Evolutionary conservation across 1,140 invertebrate genomes (phyloP), one percentile per base, ranked within the genome.

Genomic region (Danaus melanippus): DNA sequence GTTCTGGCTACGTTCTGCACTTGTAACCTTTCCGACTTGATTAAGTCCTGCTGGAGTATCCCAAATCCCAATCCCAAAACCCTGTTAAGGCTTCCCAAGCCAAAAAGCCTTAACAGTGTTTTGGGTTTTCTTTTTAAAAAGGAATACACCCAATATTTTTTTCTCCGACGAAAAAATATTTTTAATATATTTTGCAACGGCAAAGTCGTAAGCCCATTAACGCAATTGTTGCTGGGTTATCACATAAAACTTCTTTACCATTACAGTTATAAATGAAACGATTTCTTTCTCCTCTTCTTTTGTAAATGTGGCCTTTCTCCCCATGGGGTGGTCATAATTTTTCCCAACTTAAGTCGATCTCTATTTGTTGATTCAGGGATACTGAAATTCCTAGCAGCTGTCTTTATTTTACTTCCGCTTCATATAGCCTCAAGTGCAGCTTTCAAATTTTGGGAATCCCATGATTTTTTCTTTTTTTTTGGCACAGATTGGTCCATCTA

Each of bases 1-100:
- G 46, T 49, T 56, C 42, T 49, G 46, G 46, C 53, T 46, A 39
- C 53, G 53, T 49, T 53, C 46, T 32, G 17, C 46, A 48, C 46
- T 48, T 5, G 17, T 21, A 21, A 5, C 17, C 5, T 21, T 21
- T 21, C 17, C 17, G 17, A 21, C 17, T 21, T 21, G 17, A 1
- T 21, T 21, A 2, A 21, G 17, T 21, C 17, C 17, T 21, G 17
- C 5, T 21, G 17, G 17, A 47, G 11, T 15, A 15, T 17, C 10
- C 4, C 15, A 47, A 3, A 47, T 47, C 6, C 8, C 8, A 17
- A 21, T 17, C n/a, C 32, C 46, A 4, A 10, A 10, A 17, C 32
- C n/a, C 9, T 47, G n/a, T 47, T 47, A 8, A 47, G 0, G 3
- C 46, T 47, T 47, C 11, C 15, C 0, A 12, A 9, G 11, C 15